Conservation (phyloP, 2,113 vertebrate species). For the Bubo scandiacus region DNA sequence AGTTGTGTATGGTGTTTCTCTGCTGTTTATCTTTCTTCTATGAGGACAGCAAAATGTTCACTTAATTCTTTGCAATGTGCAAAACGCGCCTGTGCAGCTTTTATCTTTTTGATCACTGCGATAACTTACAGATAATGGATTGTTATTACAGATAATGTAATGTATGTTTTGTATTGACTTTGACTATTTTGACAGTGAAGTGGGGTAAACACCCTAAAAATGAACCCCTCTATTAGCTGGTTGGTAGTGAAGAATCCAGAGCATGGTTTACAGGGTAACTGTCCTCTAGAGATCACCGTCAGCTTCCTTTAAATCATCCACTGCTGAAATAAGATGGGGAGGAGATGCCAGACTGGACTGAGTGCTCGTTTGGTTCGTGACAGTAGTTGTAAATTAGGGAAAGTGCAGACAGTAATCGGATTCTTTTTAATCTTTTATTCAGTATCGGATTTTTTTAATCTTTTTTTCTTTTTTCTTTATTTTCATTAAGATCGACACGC, state of each 20-base stretch:
- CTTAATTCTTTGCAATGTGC: neutral
- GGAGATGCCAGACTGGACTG: neutral
- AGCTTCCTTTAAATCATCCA: neutral
- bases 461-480: neutral
- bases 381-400: neutral
- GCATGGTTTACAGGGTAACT: neutral
- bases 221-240: neutral
- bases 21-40: neutral
- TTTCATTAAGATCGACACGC: neutral
- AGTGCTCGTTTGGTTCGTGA: neutral
- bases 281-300: neutral
- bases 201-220: neutral
- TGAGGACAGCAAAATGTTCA: neutral
- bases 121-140: neutral
- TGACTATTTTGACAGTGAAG: neutral
- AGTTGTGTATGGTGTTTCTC: neutral
- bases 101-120: neutral
- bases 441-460: neutral
- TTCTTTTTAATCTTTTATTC: neutral
- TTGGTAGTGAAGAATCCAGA: neutral
- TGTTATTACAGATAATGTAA: neutral
- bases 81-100: neutral
- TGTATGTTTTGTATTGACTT: neutral
- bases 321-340: neutral
- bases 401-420: neutral